These are phyloP conservation scores for Sparidentex hasta DNA, from an alignment of 2,797 vertebrate species.

Conservation along the genomic window DNA sequence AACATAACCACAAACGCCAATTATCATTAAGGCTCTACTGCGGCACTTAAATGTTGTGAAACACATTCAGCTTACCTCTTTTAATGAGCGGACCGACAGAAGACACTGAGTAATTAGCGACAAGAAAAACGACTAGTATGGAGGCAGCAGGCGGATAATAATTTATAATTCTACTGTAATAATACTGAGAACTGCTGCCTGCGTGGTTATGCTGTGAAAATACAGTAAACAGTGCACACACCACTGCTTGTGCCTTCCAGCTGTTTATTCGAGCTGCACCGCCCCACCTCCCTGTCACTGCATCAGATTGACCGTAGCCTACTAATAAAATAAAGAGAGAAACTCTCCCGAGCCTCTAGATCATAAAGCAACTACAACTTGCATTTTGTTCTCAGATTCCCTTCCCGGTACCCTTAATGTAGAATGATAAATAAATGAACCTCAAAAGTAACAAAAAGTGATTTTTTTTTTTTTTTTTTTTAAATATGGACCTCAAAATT, in stretches of 20 bases:
- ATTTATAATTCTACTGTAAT: slow-evolving; percentile 3
- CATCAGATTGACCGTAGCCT: slow-evolving; percentile 74
- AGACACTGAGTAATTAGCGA: slow-evolving; percentile 41
- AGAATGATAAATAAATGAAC: too few species aligned
- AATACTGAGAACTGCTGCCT: neutral
- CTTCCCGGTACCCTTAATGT: too few species aligned
- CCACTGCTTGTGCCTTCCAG: slow-evolving; percentile 42
- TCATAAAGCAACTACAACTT: too few species aligned
- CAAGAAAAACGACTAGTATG: slow-evolving; percentile 9
- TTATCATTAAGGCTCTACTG: slow-evolving; percentile 40
- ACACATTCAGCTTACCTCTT: slow-evolving; percentile 17
- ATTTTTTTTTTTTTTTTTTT: too few species aligned
- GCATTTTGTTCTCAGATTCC: too few species aligned
- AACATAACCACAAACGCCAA: slow-evolving; percentile 27
- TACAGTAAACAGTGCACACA: slow-evolving; percentile 28
- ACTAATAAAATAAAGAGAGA: slow-evolving; percentile 82
- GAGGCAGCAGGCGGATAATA: slow-evolving; percentile 15
- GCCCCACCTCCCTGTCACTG: slow-evolving; percentile 72
- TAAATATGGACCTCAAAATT: neutral
- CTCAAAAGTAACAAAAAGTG: neutral
- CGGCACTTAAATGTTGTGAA: slow-evolving; percentile 5
- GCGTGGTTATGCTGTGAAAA: neutral
- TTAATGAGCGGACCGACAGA: slow-evolving; percentile 50
- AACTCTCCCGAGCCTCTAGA: slow-evolving; percentile 37
- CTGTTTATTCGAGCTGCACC: slow-evolving; percentile 47